These are phyloP conservation scores for Actinemys pallida DNA, from an alignment of 2,113 vertebrate species.

Conservation along the genomic window DNA sequence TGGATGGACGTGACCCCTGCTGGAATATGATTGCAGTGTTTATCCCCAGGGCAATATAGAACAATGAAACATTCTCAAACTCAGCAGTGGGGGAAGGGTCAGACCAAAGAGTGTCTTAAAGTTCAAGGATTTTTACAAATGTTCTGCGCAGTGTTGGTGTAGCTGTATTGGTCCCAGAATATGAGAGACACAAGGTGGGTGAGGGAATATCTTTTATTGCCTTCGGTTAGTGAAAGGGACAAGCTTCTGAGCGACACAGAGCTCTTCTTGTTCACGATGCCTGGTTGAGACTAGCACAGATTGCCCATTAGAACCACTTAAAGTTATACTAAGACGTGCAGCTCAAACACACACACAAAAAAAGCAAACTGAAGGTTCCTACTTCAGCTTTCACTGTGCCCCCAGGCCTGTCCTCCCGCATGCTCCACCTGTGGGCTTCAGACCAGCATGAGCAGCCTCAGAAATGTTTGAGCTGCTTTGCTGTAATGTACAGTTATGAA, in stretches of 20 bases:
- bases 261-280: background rate
- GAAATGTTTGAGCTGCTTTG: background rate
- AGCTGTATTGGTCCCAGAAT: background rate
- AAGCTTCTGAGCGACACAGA: background rate
- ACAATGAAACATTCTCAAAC: background rate
- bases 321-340: background rate
- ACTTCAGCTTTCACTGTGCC: background rate
- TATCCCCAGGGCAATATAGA: background rate
- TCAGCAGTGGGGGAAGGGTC: background rate
- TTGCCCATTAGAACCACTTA: background rate
- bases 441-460: background rate
- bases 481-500: background rate
- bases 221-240: background rate
- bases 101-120: background rate
- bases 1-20: background rate
- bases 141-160: background rate
- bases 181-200: background rate
- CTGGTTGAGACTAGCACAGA: background rate
- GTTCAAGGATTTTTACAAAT: background rate
- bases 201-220: background rate
- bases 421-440: background rate
- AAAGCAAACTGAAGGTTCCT: background rate
- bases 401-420: background rate
- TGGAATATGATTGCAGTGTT: background rate
- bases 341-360: background rate